Conservation (phyloP, 2,888 invertebrate genomes). For the Epirrhoe tristata region DNA sequence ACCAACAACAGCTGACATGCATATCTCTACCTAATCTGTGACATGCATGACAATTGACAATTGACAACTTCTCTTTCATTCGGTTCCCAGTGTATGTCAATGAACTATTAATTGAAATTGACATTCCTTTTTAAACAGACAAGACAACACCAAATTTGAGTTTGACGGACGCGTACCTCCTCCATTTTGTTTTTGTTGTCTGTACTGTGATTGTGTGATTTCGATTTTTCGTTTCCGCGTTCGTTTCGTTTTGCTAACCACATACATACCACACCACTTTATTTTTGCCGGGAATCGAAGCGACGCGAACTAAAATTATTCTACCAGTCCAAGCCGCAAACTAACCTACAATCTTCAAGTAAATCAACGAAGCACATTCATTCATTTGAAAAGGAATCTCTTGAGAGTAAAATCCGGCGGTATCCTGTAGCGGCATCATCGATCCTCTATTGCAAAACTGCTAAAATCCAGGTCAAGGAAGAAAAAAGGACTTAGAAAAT, state of each 20-base stretch:
- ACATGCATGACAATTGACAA: too few relatives aligned
- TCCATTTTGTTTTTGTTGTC: background rate
- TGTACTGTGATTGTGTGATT: background rate
- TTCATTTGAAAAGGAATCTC: background rate
- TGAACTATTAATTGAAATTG: too few relatives aligned
- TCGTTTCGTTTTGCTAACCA: conserved; percentile 17
- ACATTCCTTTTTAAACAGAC: too few relatives aligned
- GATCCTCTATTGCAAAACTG: background rate
- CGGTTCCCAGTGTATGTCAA: too few relatives aligned
- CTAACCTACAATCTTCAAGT: background rate
- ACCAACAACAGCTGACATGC: background rate
- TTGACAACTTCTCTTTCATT: too few relatives aligned
- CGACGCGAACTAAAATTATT: background rate
- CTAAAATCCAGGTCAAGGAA: background rate
- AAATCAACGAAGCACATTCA: conserved; percentile 1
- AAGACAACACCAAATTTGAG: background rate
- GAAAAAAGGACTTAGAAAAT: conserved; percentile 51
- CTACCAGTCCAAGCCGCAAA: background rate
- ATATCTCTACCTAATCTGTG: too few relatives aligned
- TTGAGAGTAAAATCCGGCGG: background rate
- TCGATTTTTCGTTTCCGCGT: conserved; percentile 6
- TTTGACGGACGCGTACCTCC: background rate
- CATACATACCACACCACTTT: too few relatives aligned
- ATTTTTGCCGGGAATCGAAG: conserved; percentile 5
- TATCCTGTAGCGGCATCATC: conserved; percentile 4